Base-by-base conservation (phyloP, 2,797 vertebrate genomes). In the Bovichtus diacanthus region DNA sequence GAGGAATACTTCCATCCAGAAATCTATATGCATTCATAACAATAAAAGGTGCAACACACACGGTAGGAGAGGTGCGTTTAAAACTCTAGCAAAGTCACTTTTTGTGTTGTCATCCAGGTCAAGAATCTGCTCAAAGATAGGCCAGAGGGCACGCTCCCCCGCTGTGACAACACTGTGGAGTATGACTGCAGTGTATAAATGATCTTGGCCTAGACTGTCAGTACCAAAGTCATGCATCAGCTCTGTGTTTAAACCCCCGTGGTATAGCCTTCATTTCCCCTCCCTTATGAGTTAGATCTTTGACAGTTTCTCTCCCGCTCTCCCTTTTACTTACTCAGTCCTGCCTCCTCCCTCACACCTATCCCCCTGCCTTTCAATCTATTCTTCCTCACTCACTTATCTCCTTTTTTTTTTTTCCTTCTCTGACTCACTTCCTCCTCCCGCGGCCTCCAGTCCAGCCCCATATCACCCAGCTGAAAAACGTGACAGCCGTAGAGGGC, bases 401-500 rank as follows among this genome's bases (percentile, higher is more conserved):
- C 65, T 44, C 6, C 6, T 34, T 47, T 29, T 27, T 50, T 49
- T 76, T 31, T 15, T 36, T 41, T 21, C 15, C 3, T 49, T 38
- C 60, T 21, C 55, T n/a, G n/a, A n/a, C 19, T 31, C 47, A 21
- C 31, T 11, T 59, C 3, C 34, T 82, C 63, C 79, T 78, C 59
- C 6, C 36, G 56, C 25, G 68, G 79, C 87, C 93, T 95, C 90
- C 96, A 99, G 98, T 99, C 90, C 97, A 97, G 95, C 98, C 98
- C 86, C 98, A 98, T 80, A 99, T 99, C 93, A 97, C 96, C 88
- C 96, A 96, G 91, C 96, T 99, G 90, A 96, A 96, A 84, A 99
- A 99, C 83, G 97, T 98, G 93, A 98, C 97, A 0, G 96, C 97
- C 0, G 95, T 96, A 82, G 98, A 99, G 92, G 96, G 97, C 89